phyloP scores from a whole-genome alignment of 2,113 vertebrate genomes.

The Melanocharis versteri region DNA sequence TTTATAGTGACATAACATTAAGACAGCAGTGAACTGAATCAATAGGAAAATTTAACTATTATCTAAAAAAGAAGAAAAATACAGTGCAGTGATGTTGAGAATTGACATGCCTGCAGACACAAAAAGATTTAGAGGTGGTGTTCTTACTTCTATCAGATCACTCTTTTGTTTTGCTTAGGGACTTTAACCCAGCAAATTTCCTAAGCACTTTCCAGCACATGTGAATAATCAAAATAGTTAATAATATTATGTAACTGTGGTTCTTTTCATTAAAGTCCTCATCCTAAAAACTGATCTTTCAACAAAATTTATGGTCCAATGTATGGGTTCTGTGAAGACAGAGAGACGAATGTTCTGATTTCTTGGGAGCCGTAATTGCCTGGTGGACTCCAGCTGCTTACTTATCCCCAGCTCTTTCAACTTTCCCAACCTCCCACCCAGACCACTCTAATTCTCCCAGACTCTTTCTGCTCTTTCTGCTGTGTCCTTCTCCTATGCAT shows the following conservation, averaged over 20 bases:
- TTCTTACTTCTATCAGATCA: not conserved
- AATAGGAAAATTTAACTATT: not conserved
- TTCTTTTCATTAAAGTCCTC: not conserved
- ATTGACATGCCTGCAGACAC: not conserved
- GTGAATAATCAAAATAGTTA: not conserved
- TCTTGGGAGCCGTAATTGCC: not conserved
- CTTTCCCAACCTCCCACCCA: not conserved
- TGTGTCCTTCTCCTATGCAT: not conserved
- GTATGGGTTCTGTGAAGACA: not conserved
- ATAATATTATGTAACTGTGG: not conserved
- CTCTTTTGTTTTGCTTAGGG: not conserved
- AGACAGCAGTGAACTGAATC: not conserved
- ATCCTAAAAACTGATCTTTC: not conserved
- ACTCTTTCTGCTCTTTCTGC: not conserved
- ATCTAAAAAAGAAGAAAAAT: not conserved
- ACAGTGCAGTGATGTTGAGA: not conserved
- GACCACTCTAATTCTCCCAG: not conserved
- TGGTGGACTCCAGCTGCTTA: not conserved
- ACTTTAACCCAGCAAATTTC: not conserved
- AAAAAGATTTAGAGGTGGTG: not conserved
- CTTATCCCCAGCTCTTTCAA: not conserved
- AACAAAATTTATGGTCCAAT: not conserved
- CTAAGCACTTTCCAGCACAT: not conserved
- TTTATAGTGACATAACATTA: not conserved
- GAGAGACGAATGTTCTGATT: not conserved